Evolutionary conservation across 2,888 invertebrate species (phyloP), one percentile per base, ranked within the genome.

Genomic region (Hipparchia sbordonii): DNA sequence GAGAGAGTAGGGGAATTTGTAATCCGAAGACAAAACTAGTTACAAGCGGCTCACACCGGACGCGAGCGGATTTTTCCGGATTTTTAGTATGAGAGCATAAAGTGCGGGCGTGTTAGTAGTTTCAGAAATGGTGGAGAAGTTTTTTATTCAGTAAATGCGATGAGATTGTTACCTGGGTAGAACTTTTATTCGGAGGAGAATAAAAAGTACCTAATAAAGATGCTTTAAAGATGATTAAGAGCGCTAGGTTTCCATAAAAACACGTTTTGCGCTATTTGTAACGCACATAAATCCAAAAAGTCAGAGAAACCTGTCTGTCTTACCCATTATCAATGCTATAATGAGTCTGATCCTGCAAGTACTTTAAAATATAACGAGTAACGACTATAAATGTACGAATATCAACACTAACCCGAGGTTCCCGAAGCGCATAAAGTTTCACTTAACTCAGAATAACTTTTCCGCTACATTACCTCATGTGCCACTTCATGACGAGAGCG

Each of bases 31-130:
- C 86, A 83, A 88, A 87, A 87, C 87, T 86, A 83, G 87, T 87
- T 86, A 84, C 82, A 84, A 82, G 81, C 82, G 82, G 81, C 79
- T 80, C 80, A 79, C 72, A 77, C 83, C 84, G 87, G 87, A 85
- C 82, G 82, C 81, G 83, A 85, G 85, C 79, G 85, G 86, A 87
- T 86, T 90, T 88, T 87, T 87, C 85, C 85, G 84, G 87, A 84
- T 85, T 82, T 82, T 79, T 73, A 82, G 81, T 80, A 79, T 76
- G 75, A 73, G 77, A 76, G 79, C 81, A 81, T 83, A 80, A 82
- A 85, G 80, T 83, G 78, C 78, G 78, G 74, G 51, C 33, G 60
- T 69, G 13, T 61, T 69, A 52, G n/a, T 56, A 67, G 48, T 48
- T 46, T 48, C 51, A 33, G 52, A 52, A 33, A 52, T 51, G 8